Evolutionary conservation across 2,888 invertebrate genomes (phyloP).

Genomic region (Sarcophaga caerulescens): DNA sequence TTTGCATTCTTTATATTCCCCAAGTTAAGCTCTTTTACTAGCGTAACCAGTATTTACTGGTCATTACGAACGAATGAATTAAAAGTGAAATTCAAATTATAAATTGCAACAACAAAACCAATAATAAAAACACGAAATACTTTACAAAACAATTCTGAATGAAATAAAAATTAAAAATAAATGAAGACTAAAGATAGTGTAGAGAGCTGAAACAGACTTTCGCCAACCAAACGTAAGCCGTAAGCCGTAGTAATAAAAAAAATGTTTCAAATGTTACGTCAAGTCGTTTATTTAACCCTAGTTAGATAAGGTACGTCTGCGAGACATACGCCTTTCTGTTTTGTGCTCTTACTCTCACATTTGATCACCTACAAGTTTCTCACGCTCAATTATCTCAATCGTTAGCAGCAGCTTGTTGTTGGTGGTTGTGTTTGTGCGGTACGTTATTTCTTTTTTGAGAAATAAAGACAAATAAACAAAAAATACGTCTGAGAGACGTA

Average conservation of each 20-base stretch:
- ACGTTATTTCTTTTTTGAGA: too few relatives aligned
- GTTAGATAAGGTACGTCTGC: too few relatives aligned
- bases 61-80: constrained; percentile 45
- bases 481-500: too few relatives aligned
- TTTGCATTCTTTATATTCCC: neutral
- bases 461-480: too few relatives aligned
- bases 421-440: too few relatives aligned
- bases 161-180: neutral
- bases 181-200: too few relatives aligned
- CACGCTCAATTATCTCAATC: too few relatives aligned
- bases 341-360: too few relatives aligned
- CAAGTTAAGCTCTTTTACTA: constrained; percentile 23
- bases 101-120: neutral
- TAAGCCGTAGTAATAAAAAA: neutral
- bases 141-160: neutral
- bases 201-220: too few relatives aligned
- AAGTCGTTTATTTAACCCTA: neutral
- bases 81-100: constrained; percentile 34
- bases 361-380: too few relatives aligned
- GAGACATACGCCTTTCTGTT: too few relatives aligned
- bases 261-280: neutral
- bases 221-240: neutral
- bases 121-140: neutral
- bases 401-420: too few relatives aligned
- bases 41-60: constrained; percentile 52